Percentiles rank a stretch among this genome's conserved stretches.
These are phyloP conservation scores for Dendrocincla tyrannina DNA, from an alignment of 2,797 vertebrate genomes.

Conservation along the genomic window DNA sequence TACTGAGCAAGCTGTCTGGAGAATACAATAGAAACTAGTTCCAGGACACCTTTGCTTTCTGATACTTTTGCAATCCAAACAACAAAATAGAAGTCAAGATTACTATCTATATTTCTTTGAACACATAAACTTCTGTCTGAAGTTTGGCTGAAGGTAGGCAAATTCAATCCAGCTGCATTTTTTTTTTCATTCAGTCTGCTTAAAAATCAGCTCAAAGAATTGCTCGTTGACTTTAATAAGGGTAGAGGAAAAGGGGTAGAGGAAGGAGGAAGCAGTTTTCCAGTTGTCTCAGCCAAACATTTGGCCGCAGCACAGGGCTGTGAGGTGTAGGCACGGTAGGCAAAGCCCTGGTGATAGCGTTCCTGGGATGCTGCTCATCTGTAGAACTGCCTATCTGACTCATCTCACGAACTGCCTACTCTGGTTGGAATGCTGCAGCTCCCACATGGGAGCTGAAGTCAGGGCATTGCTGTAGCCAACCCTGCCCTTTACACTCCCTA, in stretches of 20 bases:
- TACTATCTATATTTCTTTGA: conserved; percentile 15
- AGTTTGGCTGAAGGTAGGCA: neutral
- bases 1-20: conserved; percentile 16
- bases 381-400: neutral
- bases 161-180: neutral
- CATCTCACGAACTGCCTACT: neutral
- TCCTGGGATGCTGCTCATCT: neutral
- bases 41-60: conserved; percentile 47
- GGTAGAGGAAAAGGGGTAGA: neutral
- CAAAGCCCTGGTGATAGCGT: neutral
- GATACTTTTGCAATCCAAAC: conserved; percentile 5
- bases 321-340: neutral
- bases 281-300: neutral
- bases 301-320: neutral
- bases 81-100: conserved; percentile 39
- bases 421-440: neutral
- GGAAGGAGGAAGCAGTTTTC: neutral
- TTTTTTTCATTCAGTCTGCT: neutral
- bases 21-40: conserved; percentile 51
- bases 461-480: neutral
- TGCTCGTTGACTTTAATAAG: neutral
- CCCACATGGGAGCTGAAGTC: fast-evolving
- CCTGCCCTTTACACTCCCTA: neutral
- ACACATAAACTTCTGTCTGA: neutral
- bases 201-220: neutral